phyloP scores from a whole-genome alignment of 2,888 invertebrate species.

The Idaea aversata region DNA sequence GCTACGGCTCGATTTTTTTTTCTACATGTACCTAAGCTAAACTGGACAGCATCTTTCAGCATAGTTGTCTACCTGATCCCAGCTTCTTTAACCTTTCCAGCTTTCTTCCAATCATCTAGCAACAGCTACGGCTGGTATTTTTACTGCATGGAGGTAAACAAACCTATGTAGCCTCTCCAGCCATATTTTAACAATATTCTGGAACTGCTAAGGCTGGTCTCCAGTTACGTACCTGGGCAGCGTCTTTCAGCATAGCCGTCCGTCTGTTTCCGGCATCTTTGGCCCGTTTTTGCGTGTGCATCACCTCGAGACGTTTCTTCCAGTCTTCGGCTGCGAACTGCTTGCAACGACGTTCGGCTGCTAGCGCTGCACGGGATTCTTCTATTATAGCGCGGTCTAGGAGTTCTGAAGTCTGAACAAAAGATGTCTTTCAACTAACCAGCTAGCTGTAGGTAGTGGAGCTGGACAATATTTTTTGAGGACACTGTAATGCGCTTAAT shows the following conservation, averaged over 20 bases:
- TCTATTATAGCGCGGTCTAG: constrained; percentile 54
- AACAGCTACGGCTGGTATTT: too few species aligned
- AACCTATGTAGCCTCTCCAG: too few species aligned
- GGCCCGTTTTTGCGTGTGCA: constrained; percentile 41
- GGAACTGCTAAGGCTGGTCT: not conserved
- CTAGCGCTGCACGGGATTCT: constrained; percentile 50
- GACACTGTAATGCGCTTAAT: too few species aligned
- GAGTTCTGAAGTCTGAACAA: constrained; percentile 44
- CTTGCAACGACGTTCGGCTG: constrained; percentile 52
- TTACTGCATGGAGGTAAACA: too few species aligned
- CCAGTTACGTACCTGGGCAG: constrained; percentile 46
- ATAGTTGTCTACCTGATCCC: too few species aligned
- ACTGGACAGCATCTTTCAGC: too few species aligned
- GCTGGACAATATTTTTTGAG: too few species aligned
- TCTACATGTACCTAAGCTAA: too few species aligned
- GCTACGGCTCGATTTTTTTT: too few species aligned
- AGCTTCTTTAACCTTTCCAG: too few species aligned
- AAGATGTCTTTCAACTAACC: not conserved
- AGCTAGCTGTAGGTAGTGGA: too few species aligned
- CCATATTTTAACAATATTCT: not conserved
- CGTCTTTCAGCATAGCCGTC: constrained; percentile 46
- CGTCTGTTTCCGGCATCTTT: constrained; percentile 48
- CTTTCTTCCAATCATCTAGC: too few species aligned
- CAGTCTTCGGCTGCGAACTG: constrained; percentile 45
- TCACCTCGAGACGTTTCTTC: constrained; percentile 41